Conservation (phyloP, 2,797 vertebrate species). For the Leptatherina wallacei region DNA sequence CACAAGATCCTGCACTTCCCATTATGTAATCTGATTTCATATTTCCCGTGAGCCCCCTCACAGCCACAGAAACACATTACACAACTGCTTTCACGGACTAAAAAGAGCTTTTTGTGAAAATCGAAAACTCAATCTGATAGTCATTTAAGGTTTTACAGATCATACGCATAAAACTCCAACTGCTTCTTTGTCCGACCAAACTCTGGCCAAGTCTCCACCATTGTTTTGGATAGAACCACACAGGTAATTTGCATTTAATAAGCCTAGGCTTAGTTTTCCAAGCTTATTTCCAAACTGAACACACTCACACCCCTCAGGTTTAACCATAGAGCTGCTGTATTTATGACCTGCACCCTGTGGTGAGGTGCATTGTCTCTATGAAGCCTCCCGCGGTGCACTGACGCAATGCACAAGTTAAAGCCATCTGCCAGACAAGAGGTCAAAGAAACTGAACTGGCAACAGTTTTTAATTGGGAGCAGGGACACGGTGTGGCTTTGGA, state of each 20-base stretch:
- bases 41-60: not conserved
- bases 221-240: not conserved
- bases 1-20: not conserved
- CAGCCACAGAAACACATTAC: not conserved
- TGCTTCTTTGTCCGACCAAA: not conserved
- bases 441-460: not conserved
- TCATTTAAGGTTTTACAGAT: not conserved
- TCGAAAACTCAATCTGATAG: not conserved
- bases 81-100: not conserved
- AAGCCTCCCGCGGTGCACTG: conserved; percentile 20
- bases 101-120: not conserved
- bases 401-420: conserved; percentile 9
- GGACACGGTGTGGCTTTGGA: not conserved
- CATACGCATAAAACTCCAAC: not conserved
- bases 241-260: conserved; percentile 32
- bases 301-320: conserved; percentile 15
- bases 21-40: not conserved
- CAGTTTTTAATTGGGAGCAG: not conserved
- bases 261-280: conserved; percentile 17
- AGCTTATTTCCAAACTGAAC: conserved; percentile 9
- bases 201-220: not conserved
- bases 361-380: conserved; percentile 25
- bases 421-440: conserved; percentile 25
- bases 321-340: conserved; percentile 21
- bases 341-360: conserved; percentile 37